Base-by-base conservation (phyloP, 1,140 invertebrate genomes). In the Tetraneura akinire region DNA sequence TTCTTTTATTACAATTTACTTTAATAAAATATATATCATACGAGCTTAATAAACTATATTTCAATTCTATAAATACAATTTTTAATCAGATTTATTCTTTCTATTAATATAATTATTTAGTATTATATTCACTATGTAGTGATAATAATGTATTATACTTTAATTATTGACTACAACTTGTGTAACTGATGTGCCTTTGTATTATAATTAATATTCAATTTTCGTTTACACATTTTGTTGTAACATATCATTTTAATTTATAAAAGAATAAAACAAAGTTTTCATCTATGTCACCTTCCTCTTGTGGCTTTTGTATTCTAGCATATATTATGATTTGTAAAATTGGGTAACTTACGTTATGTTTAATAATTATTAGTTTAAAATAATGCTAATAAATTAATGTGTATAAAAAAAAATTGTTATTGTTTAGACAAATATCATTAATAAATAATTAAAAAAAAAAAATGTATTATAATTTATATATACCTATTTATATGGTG, bases 131-230 rank as follows among this genome's bases (percentile, higher is more conserved):
- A 37, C 32, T 37, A 16, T 45, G 18, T 76, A 57, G 32, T 60
- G 14, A 60, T 60, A 57, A 57, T 45, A 23, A 68, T 68, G 73
- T 76, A 60, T 76, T 76, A 57, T 76, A 76, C 21, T 70, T 60
- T 26, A 49, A 45, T 21, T 55, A 42, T 42, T 78, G 42, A 78
- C 74, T 78, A 78, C 32, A 60, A 60, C n/a, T 47, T 29, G 55
- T 62, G 74, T 62, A 78, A 78, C 74, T 78, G 53, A 78, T 62
- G 74, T 78, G 74, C 74, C 74, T 78, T 78, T 78, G 74, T 78
- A 78, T 26, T 78, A 13, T 62, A 37, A 78, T 18, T 42, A 78
- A 4, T 62, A 71, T 51, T 78, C 32, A 37, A 14, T 45, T 76
- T 76, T 57, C 21, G 32, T 60, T 62, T 62, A 78, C 55, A 78